Conservation (phyloP, 1,140 invertebrate genomes). For the Scaptomyza graminum region DNA sequence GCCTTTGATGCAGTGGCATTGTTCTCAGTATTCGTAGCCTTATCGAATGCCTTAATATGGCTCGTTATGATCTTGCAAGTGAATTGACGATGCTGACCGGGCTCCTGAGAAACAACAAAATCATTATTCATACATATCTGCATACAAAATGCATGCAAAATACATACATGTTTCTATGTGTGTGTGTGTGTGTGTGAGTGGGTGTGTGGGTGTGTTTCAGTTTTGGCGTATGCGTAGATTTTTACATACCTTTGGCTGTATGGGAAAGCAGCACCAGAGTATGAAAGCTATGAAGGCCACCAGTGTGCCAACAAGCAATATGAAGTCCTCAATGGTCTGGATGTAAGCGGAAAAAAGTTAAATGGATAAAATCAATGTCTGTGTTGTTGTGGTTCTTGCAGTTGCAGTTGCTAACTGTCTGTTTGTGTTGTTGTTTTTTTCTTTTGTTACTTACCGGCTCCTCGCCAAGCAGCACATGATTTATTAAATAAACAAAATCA, state of each 20-base stretch:
- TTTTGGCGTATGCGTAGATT: slow-evolving; percentile 13
- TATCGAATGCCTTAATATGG: slow-evolving; percentile 66
- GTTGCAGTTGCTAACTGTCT: neutral
- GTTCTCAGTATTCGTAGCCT: slow-evolving; percentile 35
- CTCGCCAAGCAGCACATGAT: slow-evolving; percentile 86
- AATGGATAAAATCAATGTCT: neutral
- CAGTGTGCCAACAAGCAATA: slow-evolving; percentile 86
- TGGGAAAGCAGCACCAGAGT: slow-evolving; percentile 87
- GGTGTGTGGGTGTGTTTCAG: slow-evolving; percentile 4
- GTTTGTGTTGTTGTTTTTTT: slow-evolving; percentile 5
- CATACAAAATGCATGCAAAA: neutral
- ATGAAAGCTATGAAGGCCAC: slow-evolving; percentile 87
- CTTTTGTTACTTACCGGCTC: slow-evolving; percentile 85
- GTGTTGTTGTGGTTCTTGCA: slow-evolving; percentile 7
- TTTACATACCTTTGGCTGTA: slow-evolving; percentile 85
- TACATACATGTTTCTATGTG: slow-evolving; percentile 8
- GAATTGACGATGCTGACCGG: slow-evolving; percentile 70
- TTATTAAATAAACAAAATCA: slow-evolving; percentile 86
- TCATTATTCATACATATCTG: neutral
- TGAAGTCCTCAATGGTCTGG: slow-evolving; percentile 87
- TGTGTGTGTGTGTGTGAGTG: slow-evolving; percentile 4
- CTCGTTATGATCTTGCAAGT: slow-evolving; percentile 71
- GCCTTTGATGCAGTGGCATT: slow-evolving; percentile 9
- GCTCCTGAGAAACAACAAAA: slow-evolving; percentile 47
- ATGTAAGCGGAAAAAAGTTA: slow-evolving; percentile 6